Percentiles rank a stretch among this genome's conserved stretches.
These are phyloP conservation scores for Sternotherus odoratus DNA, from an alignment of 2,797 vertebrate genomes.

Conservation along the genomic window DNA sequence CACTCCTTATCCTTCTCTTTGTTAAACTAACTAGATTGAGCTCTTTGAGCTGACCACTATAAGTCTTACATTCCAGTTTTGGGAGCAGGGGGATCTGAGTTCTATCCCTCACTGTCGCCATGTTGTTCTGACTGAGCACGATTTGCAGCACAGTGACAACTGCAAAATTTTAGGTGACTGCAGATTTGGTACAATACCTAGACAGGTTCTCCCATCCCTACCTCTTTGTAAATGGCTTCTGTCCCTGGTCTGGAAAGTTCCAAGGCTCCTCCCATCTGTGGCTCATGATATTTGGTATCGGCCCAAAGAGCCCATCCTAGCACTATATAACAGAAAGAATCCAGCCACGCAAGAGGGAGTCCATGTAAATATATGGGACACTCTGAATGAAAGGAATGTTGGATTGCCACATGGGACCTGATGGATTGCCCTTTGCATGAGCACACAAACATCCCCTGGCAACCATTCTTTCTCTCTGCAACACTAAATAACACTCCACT, in stretches of 20 bases:
- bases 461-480: not conserved
- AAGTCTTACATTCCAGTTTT: not conserved
- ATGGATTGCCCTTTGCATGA: not conserved
- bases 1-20: not conserved
- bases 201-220: not conserved
- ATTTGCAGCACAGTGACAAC: not conserved
- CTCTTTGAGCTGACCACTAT: not conserved
- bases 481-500: slow-evolving; percentile 10
- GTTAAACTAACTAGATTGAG: not conserved
- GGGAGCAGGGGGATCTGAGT: not conserved
- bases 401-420: not conserved
- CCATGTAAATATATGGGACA: not conserved
- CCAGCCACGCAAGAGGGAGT: not conserved
- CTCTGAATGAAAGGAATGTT: not conserved
- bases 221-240: not conserved
- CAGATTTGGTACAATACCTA: not conserved
- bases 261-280: accelerated
- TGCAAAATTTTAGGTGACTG: not conserved
- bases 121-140: not conserved
- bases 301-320: not conserved
- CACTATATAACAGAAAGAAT: not conserved
- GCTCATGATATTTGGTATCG: accelerated
- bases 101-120: not conserved
- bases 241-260: not conserved
- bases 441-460: not conserved